Base-by-base conservation (phyloP, 2,113 vertebrate genomes). In the Amia ocellicauda region DNA sequence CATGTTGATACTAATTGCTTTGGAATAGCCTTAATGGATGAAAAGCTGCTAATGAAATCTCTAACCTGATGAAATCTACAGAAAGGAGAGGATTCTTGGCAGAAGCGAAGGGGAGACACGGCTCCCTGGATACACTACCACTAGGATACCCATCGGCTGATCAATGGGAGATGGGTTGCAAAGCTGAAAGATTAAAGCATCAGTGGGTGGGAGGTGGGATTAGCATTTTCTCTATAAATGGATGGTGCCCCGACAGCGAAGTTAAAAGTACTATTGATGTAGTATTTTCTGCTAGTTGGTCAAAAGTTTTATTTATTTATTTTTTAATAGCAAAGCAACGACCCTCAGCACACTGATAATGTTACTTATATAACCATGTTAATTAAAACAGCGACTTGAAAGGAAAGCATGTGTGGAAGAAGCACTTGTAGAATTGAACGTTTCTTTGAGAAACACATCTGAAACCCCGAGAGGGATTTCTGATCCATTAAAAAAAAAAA, bases 21-120 rank as follows among this genome's bases (percentile, higher is more conserved):
- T 73, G 64, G 68, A 24, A 71, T 67, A 73, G 69, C 68, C 70
- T 78, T 88, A 85, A 88, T 84, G 85, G 80, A 84, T 82, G 79
- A 71, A 82, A 66, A 79, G 70, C 79, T 51, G 59, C 74, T 83
- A 82, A 85, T 84, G 79, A 82, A 78, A 74, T 74, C 67, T 68
- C 65, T 68, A 70, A 69, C 54, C 60, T 63, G 67, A 69, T 74
- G 67, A 73, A 80, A 79, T 74, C 73, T 76, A 79, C 77, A 73
- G 20, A 41, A 36, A 36, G 11, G 31, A 62, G 65, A 56, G 63
- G 72, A 82, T 80, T 36, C 62, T 77, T 79, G 51, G 19, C 17
- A 43, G 17, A 29, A 22, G 16, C 19, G 20, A 29, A 23, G 22
- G 23, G 20, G 62, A 3, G 31, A 23, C 43, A 60, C 49, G 50